Evolutionary conservation across 2,888 invertebrate genomes (phyloP), one percentile per base, ranked within the genome.

Genomic region (Petrolisthes manimaculis): DNA sequence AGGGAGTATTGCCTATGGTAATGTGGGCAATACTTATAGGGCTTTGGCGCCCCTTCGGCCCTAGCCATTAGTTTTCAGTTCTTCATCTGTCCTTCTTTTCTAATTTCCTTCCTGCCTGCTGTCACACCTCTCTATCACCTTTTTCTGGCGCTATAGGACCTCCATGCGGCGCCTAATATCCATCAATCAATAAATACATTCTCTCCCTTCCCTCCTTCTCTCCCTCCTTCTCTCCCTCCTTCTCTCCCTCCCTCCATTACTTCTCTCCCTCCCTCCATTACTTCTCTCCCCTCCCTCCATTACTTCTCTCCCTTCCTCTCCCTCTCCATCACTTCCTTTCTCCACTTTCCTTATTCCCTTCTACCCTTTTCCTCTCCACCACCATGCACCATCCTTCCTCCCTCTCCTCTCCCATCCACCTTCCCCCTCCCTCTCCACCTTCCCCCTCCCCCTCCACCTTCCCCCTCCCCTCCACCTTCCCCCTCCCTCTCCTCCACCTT

Each of bases 171-270:
- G n/a, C n/a, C n/a, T n/a, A n/a, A n/a, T n/a, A n/a, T n/a, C n/a
- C n/a, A n/a, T n/a, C n/a, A n/a, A n/a, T n/a, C n/a, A n/a, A n/a
- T n/a, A n/a, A 18, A 4, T 5, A 69, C 83, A 6, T 18, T 53
- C 83, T 54, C 83, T 6, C 82, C 51, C 54, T 24, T 74, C 83
- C 54, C 84, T 75, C 84, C 21, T 56, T 84, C 75, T 56, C 84
- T 84, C 55, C 56, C 84, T 55, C 55, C 56, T 55, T 56, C n/a
- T n/a, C n/a, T n/a, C n/a, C n/a, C n/a, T n/a, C n/a, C n/a, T n/a
- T n/a, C n/a, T n/a, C n/a, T n/a, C n/a, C n/a, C n/a, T n/a, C n/a
- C n/a, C n/a, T n/a, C 75, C 37, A 21, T 8, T 75, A 21, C 75
- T 75, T 5, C n/a, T 74, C 14, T 74, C 75, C 21, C n/a, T 51